Percentiles rank a stretch among this genome's conserved stretches.
Conservation (phyloP, 1,140 invertebrate genomes). For the Bombus difficillimus region DNA sequence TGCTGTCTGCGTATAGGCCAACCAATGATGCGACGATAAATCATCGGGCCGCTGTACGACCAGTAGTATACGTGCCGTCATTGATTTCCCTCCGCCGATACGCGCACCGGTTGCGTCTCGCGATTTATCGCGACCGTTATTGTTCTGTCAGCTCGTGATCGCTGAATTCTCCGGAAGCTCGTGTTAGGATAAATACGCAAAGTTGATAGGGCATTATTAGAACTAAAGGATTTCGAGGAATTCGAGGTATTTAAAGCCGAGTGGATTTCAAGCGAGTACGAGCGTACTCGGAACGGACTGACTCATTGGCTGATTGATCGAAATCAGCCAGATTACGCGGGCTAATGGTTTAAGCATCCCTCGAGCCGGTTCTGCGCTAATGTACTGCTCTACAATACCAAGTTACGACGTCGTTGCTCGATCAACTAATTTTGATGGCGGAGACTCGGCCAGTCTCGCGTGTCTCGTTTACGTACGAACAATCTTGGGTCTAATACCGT, state of each 20-base stretch:
- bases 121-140: conserved; percentile 27
- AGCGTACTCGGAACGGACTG: not conserved
- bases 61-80: not conserved
- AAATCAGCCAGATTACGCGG: conserved; percentile 21
- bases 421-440: not conserved
- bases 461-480: conserved; percentile 2
- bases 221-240: not conserved
- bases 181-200: not conserved
- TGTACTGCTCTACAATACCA: not conserved
- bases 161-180: not conserved
- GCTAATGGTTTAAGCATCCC: conserved; percentile 25
- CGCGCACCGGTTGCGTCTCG: conserved; percentile 22
- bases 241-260: not conserved
- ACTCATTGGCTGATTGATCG: conserved; percentile 20
- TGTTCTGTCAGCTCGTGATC: not conserved
- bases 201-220: too few species aligned
- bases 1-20: not conserved
- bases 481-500: not conserved
- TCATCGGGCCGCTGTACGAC: conserved; percentile 14
- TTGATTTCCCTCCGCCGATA: conserved; percentile 22
- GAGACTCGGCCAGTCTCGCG: not conserved
- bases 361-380: not conserved
- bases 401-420: conserved; percentile 1
- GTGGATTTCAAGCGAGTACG: not conserved
- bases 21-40: conserved; percentile 40